These are phyloP conservation scores for Channa argus DNA, from an alignment of 2,113 vertebrate species.

Conservation along the genomic window DNA sequence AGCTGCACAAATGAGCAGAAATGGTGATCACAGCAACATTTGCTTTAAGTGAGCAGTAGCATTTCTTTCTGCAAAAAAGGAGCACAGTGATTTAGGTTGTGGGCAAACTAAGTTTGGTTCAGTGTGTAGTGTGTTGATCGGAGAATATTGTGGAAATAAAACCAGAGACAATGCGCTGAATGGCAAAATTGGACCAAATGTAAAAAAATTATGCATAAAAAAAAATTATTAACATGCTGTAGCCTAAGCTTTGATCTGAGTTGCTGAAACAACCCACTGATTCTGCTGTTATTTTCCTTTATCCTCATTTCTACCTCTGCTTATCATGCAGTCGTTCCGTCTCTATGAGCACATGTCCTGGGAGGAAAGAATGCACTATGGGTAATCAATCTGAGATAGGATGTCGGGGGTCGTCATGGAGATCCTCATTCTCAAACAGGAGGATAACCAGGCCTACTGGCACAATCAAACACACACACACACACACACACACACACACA, in stretches of 20 bases:
- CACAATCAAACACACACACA: not conserved
- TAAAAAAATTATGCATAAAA: not conserved
- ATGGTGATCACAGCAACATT: not conserved
- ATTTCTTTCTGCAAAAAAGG: too few relatives aligned
- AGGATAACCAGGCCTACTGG: not conserved
- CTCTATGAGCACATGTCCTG: conserved; percentile 27
- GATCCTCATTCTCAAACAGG: conserved; percentile 21
- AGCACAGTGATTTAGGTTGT: too few relatives aligned
- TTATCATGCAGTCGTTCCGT: not conserved
- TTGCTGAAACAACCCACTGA: not conserved
- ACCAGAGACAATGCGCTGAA: not conserved
- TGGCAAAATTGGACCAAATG: not conserved
- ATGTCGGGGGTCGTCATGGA: conserved; percentile 33
- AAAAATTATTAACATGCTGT: conserved; percentile 1
- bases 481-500: not conserved
- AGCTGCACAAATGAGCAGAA: not conserved
- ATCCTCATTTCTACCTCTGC: not conserved
- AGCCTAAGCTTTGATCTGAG: not conserved
- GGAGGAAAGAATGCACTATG: conserved; percentile 36
- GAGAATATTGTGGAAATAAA: not conserved
- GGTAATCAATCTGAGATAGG: conserved; percentile 52
- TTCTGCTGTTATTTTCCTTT: not conserved
- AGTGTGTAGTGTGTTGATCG: not conserved
- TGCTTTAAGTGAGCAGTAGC: too few relatives aligned
- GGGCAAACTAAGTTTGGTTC: not conserved